A percentile compares a stretch with the other conserved stretches of the same genome.
Conservation (phyloP, 2,888 invertebrate species). For the Dynastes maya region DNA sequence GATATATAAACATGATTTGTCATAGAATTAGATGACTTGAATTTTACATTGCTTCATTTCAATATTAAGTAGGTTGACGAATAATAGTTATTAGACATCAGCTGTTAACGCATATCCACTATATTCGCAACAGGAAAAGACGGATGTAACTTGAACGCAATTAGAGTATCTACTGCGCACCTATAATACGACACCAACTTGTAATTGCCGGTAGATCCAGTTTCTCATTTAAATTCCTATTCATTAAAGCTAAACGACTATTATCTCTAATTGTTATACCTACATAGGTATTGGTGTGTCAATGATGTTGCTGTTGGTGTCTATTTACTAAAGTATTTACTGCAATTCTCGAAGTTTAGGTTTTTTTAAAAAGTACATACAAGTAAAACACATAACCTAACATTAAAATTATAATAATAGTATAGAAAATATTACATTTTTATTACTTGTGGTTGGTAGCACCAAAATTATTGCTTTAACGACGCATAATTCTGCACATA, state of each 20-base stretch:
- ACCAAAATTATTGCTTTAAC: too few species aligned
- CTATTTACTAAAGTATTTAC: neutral
- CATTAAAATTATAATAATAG: too few species aligned
- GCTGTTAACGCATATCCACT: neutral
- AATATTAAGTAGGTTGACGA: conserved; percentile 36
- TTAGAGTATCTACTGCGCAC: conserved; percentile 21
- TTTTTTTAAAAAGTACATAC: too few species aligned
- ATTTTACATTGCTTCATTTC: conserved; percentile 31
- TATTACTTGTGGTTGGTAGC: too few species aligned
- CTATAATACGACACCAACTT: neutral
- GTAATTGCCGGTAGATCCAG: neutral
- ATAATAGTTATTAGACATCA: neutral
- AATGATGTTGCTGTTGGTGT: neutral
- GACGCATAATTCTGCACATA: too few species aligned
- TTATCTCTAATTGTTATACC: conserved; percentile 20
- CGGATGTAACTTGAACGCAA: conserved; percentile 8
- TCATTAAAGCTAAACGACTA: conserved; percentile 8
- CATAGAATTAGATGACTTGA: conserved; percentile 19
- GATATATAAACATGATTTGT: conserved; percentile 1
- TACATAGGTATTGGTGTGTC: neutral
- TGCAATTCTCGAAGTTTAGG: neutral
- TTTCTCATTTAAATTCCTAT: conserved; percentile 26
- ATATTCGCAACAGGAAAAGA: neutral
- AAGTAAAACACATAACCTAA: too few species aligned
- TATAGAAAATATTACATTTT: too few species aligned